Evolutionary conservation across 2,113 vertebrate species (phyloP).

Genomic region (Antechinus stuartii): DNA sequence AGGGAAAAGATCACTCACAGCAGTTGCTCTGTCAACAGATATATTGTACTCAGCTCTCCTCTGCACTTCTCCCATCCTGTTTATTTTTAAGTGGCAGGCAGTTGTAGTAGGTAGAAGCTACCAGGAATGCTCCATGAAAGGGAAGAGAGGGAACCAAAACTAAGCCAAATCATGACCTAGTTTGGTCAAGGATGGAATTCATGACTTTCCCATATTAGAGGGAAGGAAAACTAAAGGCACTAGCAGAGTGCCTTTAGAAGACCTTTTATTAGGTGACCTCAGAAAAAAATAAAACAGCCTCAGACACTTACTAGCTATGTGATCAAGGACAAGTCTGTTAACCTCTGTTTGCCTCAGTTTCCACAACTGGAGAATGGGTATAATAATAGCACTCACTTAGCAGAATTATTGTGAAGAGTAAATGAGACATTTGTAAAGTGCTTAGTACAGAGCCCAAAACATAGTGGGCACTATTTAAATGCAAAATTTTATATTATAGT

Average conservation of each 20-base stretch:
- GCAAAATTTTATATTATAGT: not conserved
- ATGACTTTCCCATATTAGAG: not conserved
- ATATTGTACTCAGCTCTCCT: not conserved
- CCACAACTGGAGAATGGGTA: not conserved
- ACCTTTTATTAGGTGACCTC: not conserved
- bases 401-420: not conserved
- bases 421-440: not conserved
- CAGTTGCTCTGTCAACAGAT: not conserved
- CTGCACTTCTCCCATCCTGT: conserved; percentile 48
- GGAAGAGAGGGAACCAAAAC: not conserved
- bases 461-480: not conserved
- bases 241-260: not conserved
- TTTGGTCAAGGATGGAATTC: not conserved
- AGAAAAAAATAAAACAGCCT: not conserved
- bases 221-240: not conserved
- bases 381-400: not conserved
- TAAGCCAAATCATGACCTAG: not conserved
- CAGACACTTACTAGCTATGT: not conserved
- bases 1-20: not conserved
- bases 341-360: not conserved
- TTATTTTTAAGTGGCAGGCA: conserved; percentile 40
- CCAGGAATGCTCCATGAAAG: not conserved
- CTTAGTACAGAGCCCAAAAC: not conserved
- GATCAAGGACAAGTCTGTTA: not conserved
- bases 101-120: rapidly evolving